Percentiles rank a stretch among this genome's conserved stretches.
These are phyloP conservation scores for Acestrorhynchus altus DNA, from an alignment of 2,797 vertebrate genomes.

Conservation along the genomic window DNA sequence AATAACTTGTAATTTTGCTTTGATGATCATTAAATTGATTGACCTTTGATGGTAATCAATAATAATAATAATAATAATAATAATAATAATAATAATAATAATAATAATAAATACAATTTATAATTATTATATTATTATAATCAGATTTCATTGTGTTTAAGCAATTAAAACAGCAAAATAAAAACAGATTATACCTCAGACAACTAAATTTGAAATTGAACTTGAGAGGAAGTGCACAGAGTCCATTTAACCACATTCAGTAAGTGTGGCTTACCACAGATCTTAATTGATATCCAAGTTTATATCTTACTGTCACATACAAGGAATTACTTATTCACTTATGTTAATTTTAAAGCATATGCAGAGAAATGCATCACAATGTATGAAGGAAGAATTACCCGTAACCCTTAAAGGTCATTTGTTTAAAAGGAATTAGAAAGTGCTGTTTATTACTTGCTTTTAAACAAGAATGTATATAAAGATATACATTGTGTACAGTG, in stretches of 20 bases:
- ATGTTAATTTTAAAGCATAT: not conserved
- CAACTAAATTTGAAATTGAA: conserved; percentile 6
- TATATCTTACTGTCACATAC: not conserved
- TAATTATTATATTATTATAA: too few relatives aligned
- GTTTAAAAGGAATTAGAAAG: too few relatives aligned
- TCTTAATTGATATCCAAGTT: not conserved
- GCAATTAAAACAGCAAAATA: conserved; percentile 7
- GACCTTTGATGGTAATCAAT: too few relatives aligned
- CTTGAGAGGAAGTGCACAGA: conserved; percentile 9
- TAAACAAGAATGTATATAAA: too few relatives aligned
- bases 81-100: too few relatives aligned
- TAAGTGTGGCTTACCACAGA: not conserved
- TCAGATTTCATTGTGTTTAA: not conserved
- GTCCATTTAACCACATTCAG: conserved; percentile 15
- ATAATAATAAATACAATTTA: too few relatives aligned
- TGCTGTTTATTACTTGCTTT: too few relatives aligned
- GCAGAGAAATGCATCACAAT: not conserved
- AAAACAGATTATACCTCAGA: not conserved
- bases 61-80: too few relatives aligned
- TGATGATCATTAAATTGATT: not conserved
- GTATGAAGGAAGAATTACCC: not conserved
- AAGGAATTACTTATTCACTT: not conserved
- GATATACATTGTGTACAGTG: too few relatives aligned
- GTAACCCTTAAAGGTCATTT: too few relatives aligned
- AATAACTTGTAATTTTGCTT: not conserved